These are phyloP conservation scores for Hydrolagus colliei DNA, from an alignment of 2,797 vertebrate genomes.

Conservation along the genomic window DNA sequence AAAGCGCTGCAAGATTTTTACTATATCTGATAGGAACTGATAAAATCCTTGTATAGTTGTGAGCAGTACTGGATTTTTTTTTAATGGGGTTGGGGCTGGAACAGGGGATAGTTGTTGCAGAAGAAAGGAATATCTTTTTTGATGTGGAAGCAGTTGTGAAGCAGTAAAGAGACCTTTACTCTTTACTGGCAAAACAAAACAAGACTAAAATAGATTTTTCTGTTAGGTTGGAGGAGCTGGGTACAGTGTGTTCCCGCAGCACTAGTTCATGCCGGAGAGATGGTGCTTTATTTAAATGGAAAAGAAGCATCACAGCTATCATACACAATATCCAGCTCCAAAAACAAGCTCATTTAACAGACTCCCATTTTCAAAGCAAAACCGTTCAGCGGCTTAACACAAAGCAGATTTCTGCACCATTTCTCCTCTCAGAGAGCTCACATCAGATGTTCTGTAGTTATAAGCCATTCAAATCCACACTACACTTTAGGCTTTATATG, in stretches of 20 bases:
- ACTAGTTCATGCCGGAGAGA: not conserved
- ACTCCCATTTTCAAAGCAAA: not conserved
- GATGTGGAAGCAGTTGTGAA: not conserved
- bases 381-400: constrained; percentile 17
- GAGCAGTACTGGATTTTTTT: not conserved
- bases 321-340: not conserved
- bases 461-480: constrained; percentile 16
- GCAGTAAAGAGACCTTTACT: not conserved
- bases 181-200: not conserved
- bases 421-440: not conserved
- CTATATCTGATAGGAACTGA: constrained; percentile 15
- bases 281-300: not conserved
- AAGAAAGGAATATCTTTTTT: too few relatives aligned
- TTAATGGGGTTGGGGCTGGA: not conserved
- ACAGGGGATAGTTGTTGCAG: too few relatives aligned
- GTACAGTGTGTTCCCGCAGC: not conserved
- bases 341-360: constrained; percentile 11
- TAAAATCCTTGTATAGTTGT: not conserved
- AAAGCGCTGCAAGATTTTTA: constrained; percentile 17
- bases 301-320: not conserved
- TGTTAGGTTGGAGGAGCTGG: not conserved
- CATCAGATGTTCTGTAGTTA: not conserved
- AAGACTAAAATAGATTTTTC: not conserved
- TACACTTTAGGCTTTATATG: not conserved
- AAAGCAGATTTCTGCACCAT: constrained; percentile 19